Percentiles rank a stretch among this genome's conserved stretches.
These are phyloP conservation scores for Leptogaster cylindrica DNA, from an alignment of 2,888 invertebrate genomes.

Conservation along the genomic window DNA sequence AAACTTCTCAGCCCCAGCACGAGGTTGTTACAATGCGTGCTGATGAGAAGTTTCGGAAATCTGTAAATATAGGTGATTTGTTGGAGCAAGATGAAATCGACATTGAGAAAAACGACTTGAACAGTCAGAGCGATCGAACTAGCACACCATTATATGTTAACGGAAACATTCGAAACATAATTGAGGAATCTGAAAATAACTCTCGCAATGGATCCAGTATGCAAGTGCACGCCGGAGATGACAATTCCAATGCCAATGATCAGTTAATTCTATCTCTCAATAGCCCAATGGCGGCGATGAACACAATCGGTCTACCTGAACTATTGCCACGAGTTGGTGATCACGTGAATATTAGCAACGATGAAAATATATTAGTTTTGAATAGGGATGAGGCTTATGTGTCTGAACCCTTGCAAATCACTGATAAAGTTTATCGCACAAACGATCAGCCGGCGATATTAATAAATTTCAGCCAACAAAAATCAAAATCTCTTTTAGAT, in stretches of 20 bases:
- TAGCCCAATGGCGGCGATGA: slow-evolving; percentile 54
- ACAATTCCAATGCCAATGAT: slow-evolving; percentile 27
- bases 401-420: slow-evolving; percentile 59
- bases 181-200: slow-evolving; percentile 13
- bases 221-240: background rate
- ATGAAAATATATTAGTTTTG: slow-evolving; percentile 52
- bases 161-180: slow-evolving; percentile 50
- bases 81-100: slow-evolving; percentile 57
- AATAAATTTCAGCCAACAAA: slow-evolving; percentile 42
- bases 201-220: slow-evolving; percentile 1
- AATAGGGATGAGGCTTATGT: slow-evolving; percentile 58
- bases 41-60: slow-evolving; percentile 54
- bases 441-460: slow-evolving; percentile 44
- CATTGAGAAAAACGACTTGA: slow-evolving; percentile 53
- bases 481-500: slow-evolving; percentile 50
- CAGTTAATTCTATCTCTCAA: slow-evolving; percentile 36
- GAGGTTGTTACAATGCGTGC: slow-evolving; percentile 61
- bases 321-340: background rate
- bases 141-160: slow-evolving; percentile 58
- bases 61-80: slow-evolving; percentile 54
- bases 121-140: slow-evolving; percentile 54
- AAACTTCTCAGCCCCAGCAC: slow-evolving; percentile 68
- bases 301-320: slow-evolving; percentile 56
- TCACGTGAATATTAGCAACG: slow-evolving; percentile 45
- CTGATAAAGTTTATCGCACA: slow-evolving; percentile 53